Conservation (phyloP, 2,113 vertebrate species). For the Bubo bubo region DNA sequence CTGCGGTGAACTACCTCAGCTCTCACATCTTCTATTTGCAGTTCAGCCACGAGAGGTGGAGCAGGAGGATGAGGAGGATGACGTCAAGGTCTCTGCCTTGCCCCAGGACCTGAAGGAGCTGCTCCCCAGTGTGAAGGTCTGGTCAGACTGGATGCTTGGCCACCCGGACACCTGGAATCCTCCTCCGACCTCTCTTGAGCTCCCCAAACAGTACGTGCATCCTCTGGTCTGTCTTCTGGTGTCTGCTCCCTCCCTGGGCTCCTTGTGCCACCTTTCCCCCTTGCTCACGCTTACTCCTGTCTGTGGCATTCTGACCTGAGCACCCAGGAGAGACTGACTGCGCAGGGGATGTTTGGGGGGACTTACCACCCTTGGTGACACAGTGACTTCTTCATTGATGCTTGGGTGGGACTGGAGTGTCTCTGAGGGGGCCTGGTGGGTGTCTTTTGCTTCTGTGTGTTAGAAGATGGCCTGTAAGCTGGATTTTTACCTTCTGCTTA, state of each 20-base stretch:
- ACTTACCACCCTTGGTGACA: neutral
- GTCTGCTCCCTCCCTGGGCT: neutral
- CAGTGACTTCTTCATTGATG: neutral
- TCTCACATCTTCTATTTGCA: slow-evolving; percentile 68
- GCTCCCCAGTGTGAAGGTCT: slow-evolving; percentile 94
- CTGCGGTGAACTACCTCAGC: neutral
- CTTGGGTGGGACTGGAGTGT: neutral
- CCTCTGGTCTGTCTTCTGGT: neutral
- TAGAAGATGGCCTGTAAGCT: neutral
- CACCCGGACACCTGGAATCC: slow-evolving; percentile 97
- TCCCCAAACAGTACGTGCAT: slow-evolving; percentile 78
- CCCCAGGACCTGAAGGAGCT: slow-evolving; percentile 88
- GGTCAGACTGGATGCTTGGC: slow-evolving; percentile 99
- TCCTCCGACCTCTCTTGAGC: slow-evolving; percentile 82
- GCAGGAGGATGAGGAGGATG: slow-evolving; percentile 77
- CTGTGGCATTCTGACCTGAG: neutral
- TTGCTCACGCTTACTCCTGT: neutral
- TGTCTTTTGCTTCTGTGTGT: neutral
- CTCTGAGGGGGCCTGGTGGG: neutral
- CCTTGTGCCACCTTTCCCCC: neutral
- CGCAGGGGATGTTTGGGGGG: neutral
- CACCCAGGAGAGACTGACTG: neutral
- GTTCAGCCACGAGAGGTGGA: slow-evolving; percentile 71
- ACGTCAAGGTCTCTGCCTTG: slow-evolving; percentile 90
- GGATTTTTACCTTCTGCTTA: neutral